Conservation (phyloP, 2,113 vertebrate genomes). For the Gobiocypris rarus region DNA sequence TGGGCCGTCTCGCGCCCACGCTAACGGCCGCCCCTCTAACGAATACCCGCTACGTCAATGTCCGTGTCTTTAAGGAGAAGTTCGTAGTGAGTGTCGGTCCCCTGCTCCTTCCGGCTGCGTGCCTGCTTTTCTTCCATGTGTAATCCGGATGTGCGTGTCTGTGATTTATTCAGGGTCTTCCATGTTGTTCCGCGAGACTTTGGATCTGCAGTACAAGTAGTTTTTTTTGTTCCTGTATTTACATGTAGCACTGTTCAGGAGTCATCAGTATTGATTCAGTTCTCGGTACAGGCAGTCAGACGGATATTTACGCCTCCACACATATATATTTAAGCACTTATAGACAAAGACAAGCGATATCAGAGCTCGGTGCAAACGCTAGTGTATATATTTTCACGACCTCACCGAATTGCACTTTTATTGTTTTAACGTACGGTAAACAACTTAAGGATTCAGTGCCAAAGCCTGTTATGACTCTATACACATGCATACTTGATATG, state of each 20-base stretch:
- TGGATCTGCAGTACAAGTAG: conserved; percentile 5
- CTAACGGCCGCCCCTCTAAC: conserved; percentile 43
- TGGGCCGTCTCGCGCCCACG: conserved; percentile 40
- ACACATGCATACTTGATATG: conserved; percentile 55
- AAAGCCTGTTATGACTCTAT: conserved; percentile 62
- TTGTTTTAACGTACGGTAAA: conserved; percentile 32
- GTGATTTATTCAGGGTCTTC: conserved; percentile 61
- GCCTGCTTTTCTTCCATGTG: conserved; percentile 51
- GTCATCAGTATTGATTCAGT: conserved; percentile 56
- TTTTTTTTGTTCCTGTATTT: conserved; percentile 37
- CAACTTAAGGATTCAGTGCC: conserved; percentile 61
- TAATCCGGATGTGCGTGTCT: conserved; percentile 41
- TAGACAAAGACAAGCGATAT: conserved; percentile 13
- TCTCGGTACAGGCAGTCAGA: conserved; percentile 25
- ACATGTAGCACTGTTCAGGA: conserved; percentile 53
- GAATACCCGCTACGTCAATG: conserved; percentile 35
- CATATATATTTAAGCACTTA: conserved; percentile 45
- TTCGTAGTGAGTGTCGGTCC: conserved; percentile 62
- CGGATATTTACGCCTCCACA: conserved; percentile 26
- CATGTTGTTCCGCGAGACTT: conserved; percentile 51
- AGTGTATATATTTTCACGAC: conserved; percentile 41
- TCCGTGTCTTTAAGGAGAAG: conserved; percentile 57
- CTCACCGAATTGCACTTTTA: conserved; percentile 57
- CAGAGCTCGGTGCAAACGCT: conserved; percentile 38
- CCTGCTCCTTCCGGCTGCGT: conserved; percentile 41